A percentile compares a stretch with the other conserved stretches of the same genome.
These are phyloP conservation scores for Agrochola lychnidis DNA, from an alignment of 2,888 invertebrate genomes.

Conservation along the genomic window DNA sequence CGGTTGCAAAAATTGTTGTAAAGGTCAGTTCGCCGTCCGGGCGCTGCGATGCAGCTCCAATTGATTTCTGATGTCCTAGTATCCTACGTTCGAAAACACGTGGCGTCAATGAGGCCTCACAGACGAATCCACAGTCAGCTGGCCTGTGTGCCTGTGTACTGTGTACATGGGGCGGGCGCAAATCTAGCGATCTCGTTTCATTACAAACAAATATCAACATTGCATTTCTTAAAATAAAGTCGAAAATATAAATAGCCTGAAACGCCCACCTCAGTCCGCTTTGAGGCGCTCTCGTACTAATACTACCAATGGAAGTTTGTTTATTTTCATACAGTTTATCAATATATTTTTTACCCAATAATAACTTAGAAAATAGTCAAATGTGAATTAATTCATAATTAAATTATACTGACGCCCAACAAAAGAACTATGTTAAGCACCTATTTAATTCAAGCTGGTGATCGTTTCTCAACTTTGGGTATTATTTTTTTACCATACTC, in stretches of 20 bases:
- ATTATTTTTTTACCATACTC: not conserved
- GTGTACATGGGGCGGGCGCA: not conserved
- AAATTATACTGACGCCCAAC: not conserved
- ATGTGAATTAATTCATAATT: not conserved
- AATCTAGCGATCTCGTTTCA: not conserved
- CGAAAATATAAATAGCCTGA: not conserved
- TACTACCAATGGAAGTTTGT: not conserved
- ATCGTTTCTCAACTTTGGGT: not conserved
- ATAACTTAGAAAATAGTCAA: not conserved
- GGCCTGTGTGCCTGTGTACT: not conserved
- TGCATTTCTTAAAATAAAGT: not conserved
- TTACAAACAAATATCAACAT: not conserved
- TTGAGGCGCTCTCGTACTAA: not conserved
- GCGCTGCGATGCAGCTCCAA: not conserved
- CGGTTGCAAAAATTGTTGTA: not conserved
- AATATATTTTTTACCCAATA: not conserved
- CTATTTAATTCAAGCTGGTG: not conserved
- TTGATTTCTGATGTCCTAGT: slow-evolving; percentile 33
- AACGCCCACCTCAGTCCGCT: not conserved
- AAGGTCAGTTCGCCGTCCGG: not conserved
- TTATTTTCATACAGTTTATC: not conserved
- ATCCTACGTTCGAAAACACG: slow-evolving; percentile 22
- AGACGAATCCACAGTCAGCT: not conserved
- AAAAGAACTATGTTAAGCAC: too few relatives aligned
- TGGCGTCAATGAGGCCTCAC: slow-evolving; percentile 17